Evolutionary conservation across 1,140 invertebrate genomes (phyloP).

Genomic region (Drosophila busckii): DNA sequence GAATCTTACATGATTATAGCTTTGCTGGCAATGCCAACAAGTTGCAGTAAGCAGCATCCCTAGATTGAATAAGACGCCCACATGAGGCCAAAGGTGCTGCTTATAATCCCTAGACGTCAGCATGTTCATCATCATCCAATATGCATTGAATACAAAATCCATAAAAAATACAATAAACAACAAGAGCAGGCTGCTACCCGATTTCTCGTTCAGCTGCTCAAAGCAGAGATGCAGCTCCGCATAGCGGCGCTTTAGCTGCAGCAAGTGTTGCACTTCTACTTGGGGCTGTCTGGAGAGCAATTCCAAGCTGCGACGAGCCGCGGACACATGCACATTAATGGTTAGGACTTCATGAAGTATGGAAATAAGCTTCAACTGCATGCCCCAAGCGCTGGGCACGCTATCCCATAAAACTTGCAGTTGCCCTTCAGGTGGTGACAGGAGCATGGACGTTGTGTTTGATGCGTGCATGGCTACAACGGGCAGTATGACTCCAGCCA

Average conservation of each 20-base stretch:
- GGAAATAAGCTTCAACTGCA: conserved; percentile 45
- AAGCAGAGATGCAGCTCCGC: conserved; percentile 29
- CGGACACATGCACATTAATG: conserved; percentile 17
- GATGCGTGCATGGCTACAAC: not conserved
- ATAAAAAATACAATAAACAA: conserved; percentile 48
- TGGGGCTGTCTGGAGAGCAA: conserved; percentile 13
- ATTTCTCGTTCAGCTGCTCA: conserved; percentile 25
- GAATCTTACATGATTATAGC: conserved; percentile 50
- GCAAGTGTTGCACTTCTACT: not conserved
- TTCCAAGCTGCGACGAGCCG: conserved; percentile 13
- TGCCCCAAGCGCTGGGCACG: conserved; percentile 21
- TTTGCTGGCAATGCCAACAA: conserved; percentile 63
- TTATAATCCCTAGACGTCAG: not conserved
- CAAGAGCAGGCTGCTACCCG: conserved; percentile 46
- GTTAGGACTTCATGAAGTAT: conserved; percentile 42
- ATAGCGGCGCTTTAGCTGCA: conserved; percentile 32
- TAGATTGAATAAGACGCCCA: conserved; percentile 24
- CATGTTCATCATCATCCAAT: conserved; percentile 46
- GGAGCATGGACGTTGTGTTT: too few relatives aligned
- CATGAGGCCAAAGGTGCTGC: not conserved
- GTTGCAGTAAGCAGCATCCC: conserved; percentile 28
- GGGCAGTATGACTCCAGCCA: conserved; percentile 7
- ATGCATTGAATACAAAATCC: conserved; percentile 47
- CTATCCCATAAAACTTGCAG: conserved; percentile 29
- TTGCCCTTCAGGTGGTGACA: too few relatives aligned